Evolutionary conservation across 2,888 invertebrate species (phyloP), one percentile per base, ranked within the genome.

Genomic region (Meta bourneti): DNA sequence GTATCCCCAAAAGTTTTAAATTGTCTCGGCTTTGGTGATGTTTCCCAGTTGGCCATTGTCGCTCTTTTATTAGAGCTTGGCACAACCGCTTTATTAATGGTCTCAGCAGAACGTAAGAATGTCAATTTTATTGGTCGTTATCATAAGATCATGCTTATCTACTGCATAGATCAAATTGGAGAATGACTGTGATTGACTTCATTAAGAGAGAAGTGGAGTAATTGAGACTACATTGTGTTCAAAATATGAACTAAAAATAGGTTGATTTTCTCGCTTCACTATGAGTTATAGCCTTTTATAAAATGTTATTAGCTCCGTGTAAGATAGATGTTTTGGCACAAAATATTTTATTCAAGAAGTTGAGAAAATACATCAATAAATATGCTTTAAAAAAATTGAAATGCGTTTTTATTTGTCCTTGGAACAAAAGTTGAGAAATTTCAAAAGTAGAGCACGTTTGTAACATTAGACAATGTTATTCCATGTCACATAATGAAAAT

Each of bases 191-290:
- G 34, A 16, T 16, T 70, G n/a, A 81, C 69, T 51, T 81, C 81
- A 81, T 48, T 70, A 81, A 81, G 81, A 77, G 20, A 81, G 49
- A 70, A 81, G 70, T 19, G 69, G 70, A 70, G 70, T 81, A 81
- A 81, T 81, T n/a, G 19, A 49, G n/a, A 8, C 20, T 34, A n/a
- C 49, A 77, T 77, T 77, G 77, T 77, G 13, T 77, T 77, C n/a
- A 19, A 51, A 77, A n/a, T 52, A n/a, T 51, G 51, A n/a, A n/a
- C 19, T 9, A 51, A 51, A 77, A 77, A 51, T 77, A 77, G 77
- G 52, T 51, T 77, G 51, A 7, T 52, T 19, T 77, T 19, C 1
- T 34, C 34, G 34, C 34, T 34, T 34, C 34, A 16, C 7, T 77
- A 49, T 51, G 16, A 77, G n/a, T 51, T 51, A 77, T 51, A 77